phyloP scores from a whole-genome alignment of 2,113 vertebrate species.

The Noctilio leporinus region DNA sequence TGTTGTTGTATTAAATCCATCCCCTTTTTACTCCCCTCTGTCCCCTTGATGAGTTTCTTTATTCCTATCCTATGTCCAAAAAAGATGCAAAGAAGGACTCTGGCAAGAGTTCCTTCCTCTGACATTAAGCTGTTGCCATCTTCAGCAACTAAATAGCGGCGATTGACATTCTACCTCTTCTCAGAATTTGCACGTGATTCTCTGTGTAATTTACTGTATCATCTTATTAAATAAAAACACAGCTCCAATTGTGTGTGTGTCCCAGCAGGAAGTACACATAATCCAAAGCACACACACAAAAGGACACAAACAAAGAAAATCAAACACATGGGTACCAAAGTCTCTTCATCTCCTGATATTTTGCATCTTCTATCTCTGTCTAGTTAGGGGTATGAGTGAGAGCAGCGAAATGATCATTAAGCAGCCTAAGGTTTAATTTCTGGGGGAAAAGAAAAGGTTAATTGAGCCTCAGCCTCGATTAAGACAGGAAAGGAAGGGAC shows the following conservation, averaged over 20 bases:
- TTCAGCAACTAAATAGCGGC: background rate
- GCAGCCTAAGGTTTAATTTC: background rate
- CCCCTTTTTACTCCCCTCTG: no score
- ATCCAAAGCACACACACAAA: background rate
- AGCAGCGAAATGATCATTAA: background rate
- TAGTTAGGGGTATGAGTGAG: accelerated
- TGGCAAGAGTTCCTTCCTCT: background rate
- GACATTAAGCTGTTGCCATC: background rate
- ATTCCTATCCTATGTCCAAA: background rate
- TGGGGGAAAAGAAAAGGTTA: background rate
- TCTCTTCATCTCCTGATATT: background rate
- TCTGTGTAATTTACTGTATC: background rate
- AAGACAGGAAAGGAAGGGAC: background rate
- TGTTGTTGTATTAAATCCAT: no score
- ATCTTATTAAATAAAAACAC: background rate
- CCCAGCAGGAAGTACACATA: background rate
- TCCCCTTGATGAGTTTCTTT: no score
- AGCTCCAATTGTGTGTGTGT: background rate
- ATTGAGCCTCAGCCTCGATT: background rate
- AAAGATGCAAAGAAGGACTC: background rate
- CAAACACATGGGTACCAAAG: no score
- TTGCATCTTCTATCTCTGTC: background rate
- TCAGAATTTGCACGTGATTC: background rate
- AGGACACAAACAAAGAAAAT: background rate
- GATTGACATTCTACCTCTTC: background rate